These are phyloP conservation scores for Noctua comes DNA, from an alignment of 2,888 invertebrate genomes.

Conservation along the genomic window DNA sequence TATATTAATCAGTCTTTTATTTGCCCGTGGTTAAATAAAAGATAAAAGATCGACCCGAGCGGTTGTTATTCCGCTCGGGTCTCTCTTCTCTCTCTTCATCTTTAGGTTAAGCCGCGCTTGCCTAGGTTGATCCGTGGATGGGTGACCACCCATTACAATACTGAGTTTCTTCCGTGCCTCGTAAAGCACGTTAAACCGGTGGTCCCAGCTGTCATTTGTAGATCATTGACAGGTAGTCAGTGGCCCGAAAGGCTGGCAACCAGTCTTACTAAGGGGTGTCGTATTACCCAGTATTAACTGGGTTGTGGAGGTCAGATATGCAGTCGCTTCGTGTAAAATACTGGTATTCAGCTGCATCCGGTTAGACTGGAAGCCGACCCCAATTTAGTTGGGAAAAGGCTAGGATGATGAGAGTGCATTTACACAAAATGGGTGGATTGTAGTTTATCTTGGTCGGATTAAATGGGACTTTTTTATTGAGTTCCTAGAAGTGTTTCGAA, in stretches of 20 bases:
- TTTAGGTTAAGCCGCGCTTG: neutral
- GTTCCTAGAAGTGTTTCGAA: too few species aligned
- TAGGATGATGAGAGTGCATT: too few species aligned
- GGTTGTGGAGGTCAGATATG: too few species aligned
- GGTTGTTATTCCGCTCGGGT: too few species aligned
- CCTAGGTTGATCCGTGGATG: neutral
- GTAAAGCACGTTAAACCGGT: neutral
- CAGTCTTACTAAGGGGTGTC: neutral
- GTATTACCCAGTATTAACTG: too few species aligned
- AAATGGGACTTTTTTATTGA: too few species aligned
- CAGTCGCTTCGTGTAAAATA: neutral
- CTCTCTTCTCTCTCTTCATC: too few species aligned
- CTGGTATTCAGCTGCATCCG: neutral
- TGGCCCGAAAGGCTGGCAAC: too few species aligned
- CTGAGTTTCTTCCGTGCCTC: neutral
- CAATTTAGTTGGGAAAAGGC: neutral
- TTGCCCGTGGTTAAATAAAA: neutral
- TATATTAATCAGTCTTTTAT: neutral
- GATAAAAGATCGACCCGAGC: too few species aligned
- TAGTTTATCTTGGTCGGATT: too few species aligned
- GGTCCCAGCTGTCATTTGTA: neutral
- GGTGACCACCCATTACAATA: neutral
- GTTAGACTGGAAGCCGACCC: neutral
- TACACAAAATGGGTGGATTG: too few species aligned
- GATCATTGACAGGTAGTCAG: too few species aligned